Evolutionary conservation across 1,140 invertebrate genomes (phyloP).

Genomic region (Eumaeus atala): DNA sequence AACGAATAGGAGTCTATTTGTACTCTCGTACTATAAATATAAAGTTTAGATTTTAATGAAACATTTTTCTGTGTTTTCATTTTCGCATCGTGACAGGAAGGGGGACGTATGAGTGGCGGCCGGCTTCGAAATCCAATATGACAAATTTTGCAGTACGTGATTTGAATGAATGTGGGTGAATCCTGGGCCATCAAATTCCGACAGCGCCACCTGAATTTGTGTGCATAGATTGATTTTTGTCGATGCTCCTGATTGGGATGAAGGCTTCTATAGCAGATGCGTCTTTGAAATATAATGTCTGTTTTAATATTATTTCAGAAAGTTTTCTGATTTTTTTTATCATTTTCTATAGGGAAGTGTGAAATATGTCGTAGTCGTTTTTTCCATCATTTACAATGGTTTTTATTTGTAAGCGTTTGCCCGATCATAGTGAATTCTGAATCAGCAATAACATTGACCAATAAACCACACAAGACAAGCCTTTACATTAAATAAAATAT

Average conservation of each 20-base stretch:
- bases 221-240: slow-evolving; percentile 16
- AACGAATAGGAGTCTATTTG: slow-evolving; percentile 11
- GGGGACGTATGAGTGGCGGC: slow-evolving; percentile 58
- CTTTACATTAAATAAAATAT: no score
- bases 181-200: slow-evolving; percentile 43
- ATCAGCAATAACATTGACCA: no score
- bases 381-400: no score
- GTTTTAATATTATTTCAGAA: no score
- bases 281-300: not conserved
- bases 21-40: not conserved
- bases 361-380: no score
- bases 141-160: slow-evolving; percentile 71
- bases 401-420: no score
- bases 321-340: no score
- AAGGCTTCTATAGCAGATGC: not conserved
- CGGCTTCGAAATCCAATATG: slow-evolving; percentile 69
- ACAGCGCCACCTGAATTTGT: slow-evolving; percentile 24
- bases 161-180: slow-evolving; percentile 55
- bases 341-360: no score
- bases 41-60: slow-evolving; percentile 6
- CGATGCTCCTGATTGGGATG: slow-evolving; percentile 9
- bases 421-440: no score
- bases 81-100: slow-evolving; percentile 57
- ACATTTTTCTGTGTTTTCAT: slow-evolving; percentile 60
- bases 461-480: no score